phyloP scores from a whole-genome alignment of 92 coral and sea anemone species.

The Galaxea fascicularis region DNA sequence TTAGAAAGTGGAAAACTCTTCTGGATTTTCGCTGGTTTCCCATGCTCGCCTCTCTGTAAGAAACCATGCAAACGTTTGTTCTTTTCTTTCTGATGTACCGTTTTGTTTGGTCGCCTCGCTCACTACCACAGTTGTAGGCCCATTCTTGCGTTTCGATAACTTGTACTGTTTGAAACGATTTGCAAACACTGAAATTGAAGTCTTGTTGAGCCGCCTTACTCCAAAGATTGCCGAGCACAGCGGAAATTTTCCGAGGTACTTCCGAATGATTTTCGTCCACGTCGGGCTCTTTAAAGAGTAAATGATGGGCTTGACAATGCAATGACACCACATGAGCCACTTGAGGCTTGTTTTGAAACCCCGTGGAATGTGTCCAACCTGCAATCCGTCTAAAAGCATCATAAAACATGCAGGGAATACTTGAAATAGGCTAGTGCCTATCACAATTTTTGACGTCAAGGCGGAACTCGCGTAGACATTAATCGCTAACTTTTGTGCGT shows the following conservation, averaged over 20 bases:
- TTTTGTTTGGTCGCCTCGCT: background rate
- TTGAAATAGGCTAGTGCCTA: constrained; percentile 72
- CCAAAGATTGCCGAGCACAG: background rate
- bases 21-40: background rate
- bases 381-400: constrained; percentile 78
- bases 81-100: background rate
- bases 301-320: constrained; percentile 77
- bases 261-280: constrained; percentile 26
- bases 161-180: constrained; percentile 7
- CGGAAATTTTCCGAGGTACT: constrained; percentile 13
- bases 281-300: constrained; percentile 52
- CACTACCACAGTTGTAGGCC: background rate
- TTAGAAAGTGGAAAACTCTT: background rate
- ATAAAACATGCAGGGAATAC: constrained; percentile 88
- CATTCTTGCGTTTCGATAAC: constrained; percentile 6
- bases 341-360: constrained; percentile 62
- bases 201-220: background rate
- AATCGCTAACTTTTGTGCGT: constrained; percentile 65
- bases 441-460: constrained; percentile 71
- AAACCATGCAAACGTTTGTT: background rate
- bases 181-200: background rate
- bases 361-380: constrained; percentile 50
- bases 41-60: background rate
- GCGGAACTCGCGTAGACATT: constrained; percentile 80
- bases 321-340: constrained; percentile 92